phyloP scores from a whole-genome alignment of 1,140 invertebrate genomes.

The Nebria ingens region DNA sequence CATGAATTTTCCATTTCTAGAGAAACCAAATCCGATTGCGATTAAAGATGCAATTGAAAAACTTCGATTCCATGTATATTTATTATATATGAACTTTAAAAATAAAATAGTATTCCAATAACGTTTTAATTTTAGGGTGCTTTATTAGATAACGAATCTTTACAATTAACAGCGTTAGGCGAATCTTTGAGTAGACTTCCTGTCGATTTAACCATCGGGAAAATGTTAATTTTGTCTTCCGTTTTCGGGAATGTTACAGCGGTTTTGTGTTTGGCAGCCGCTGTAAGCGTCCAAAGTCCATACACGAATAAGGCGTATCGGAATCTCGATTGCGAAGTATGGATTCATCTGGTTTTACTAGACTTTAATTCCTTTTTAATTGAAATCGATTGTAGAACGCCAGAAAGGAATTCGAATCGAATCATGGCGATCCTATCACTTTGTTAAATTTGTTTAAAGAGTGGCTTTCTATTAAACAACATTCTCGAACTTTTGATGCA shows the following conservation, averaged over 20 bases:
- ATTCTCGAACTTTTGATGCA: constrained; percentile 16
- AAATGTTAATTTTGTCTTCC: constrained; percentile 90
- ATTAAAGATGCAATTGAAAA: constrained; percentile 80
- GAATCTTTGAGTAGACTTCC: constrained; percentile 80
- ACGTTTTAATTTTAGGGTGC: constrained; percentile 51
- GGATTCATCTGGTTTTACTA: constrained; percentile 12
- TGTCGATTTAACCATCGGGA: constrained; percentile 90
- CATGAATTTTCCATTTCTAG: constrained; percentile 90
- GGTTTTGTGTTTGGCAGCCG: constrained; percentile 82
- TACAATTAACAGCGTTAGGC: constrained; percentile 79
- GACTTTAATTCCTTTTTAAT: constrained; percentile 11
- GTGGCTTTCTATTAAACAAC: constrained; percentile 73
- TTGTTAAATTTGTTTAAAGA: constrained; percentile 80
- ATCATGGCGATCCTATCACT: constrained; percentile 93
- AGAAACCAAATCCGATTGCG: constrained; percentile 68
- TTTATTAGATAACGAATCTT: constrained; percentile 56
- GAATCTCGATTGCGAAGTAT: constrained; percentile 70
- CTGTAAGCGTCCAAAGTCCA: constrained; percentile 86
- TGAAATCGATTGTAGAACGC: constrained; percentile 51
- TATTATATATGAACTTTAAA: constrained; percentile 15
- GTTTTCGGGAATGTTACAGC: constrained; percentile 86
- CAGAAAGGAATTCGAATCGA: constrained; percentile 73
- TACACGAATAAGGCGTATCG: constrained; percentile 83
- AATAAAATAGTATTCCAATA: background rate
- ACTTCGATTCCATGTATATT: constrained; percentile 74